Evolutionary conservation across 2,113 vertebrate genomes (phyloP).

Genomic region (Phasianus colchicus): DNA sequence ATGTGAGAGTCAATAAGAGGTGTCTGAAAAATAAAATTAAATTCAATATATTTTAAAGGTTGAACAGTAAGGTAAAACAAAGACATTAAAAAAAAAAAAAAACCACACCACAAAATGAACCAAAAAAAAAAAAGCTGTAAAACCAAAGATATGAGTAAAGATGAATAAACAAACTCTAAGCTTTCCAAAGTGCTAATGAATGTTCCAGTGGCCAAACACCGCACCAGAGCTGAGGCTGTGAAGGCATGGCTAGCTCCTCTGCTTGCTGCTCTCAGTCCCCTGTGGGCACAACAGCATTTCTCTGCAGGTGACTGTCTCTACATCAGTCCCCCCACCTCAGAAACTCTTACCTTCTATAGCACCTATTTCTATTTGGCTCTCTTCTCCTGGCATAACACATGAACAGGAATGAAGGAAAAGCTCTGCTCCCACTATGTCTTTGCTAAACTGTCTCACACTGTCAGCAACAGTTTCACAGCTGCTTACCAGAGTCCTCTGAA

Average conservation of each 20-base stretch:
- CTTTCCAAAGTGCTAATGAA: background rate
- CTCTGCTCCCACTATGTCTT: background rate
- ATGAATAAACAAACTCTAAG: background rate
- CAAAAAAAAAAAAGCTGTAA: slow-evolving; percentile 43
- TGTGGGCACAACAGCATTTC: background rate
- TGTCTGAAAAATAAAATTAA: slow-evolving; percentile 93
- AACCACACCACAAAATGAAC: background rate
- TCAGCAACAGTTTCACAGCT: background rate
- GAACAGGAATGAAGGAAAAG: background rate
- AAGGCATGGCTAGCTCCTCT: background rate
- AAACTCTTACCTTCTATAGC: background rate
- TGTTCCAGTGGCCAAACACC: background rate
- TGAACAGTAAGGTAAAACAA: slow-evolving; percentile 62
- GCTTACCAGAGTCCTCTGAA: background rate
- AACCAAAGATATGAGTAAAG: slow-evolving; percentile 20
- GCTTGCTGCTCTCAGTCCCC: rapidly evolving
- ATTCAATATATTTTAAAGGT: slow-evolving; percentile 74
- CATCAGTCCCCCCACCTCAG: rapidly evolving
- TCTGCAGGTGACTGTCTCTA: rapidly evolving
- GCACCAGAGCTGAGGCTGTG: background rate
- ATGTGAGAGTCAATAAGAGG: slow-evolving; percentile 89
- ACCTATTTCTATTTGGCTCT: background rate
- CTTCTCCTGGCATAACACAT: background rate
- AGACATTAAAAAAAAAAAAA: slow-evolving; percentile 24
- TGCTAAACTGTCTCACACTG: background rate